Evolutionary conservation across 2,888 invertebrate species (phyloP), one percentile per base, ranked within the genome.

Genomic region (Nemurella pictetii): DNA sequence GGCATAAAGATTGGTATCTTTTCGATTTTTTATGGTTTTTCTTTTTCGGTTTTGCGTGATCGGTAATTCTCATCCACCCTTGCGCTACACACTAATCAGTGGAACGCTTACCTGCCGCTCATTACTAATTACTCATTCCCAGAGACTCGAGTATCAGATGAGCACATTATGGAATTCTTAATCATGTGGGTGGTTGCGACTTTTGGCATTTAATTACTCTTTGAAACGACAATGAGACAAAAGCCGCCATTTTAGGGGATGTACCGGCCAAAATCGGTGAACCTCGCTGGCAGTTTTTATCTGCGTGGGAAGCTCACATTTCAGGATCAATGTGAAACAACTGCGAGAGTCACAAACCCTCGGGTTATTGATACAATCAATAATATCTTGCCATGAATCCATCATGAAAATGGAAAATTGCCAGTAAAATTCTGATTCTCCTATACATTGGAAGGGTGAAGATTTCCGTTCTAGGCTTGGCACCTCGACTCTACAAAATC

Each of bases 1-100:
- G 29, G 20, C 30, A 29, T 20, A 28, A 9, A 28, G 7, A 20
- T 0, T 28, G 75, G 9, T 75, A 78, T 78, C 78, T 78, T 78
- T 30, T 30, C 27, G 30, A 2, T 15, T 12, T 2, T 3, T 20
- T 55, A 55, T 12, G n/a, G 20, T 3, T 78, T 78, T 78, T 30
- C n/a, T n/a, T n/a, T n/a, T n/a, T n/a, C n/a, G n/a, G n/a, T 78
- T 30, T 78, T 78, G 9, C 29, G 29, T 78, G 55, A n/a, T 55
- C 9, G 55, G 20, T 55, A 55, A n/a, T n/a, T n/a, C 78, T 29
- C 4, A 28, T 3, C 15, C 12, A 78, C 7, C 78, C 78, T 78
- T 27, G 30, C 12, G 20, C 27, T 28, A 30, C 30, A 78, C 0
- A 29, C 30, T 29, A 27, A 78, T 78, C 78, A 30, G 27, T 25